phyloP scores from a whole-genome alignment of 2,888 invertebrate species.

The Tinea pellionella region DNA sequence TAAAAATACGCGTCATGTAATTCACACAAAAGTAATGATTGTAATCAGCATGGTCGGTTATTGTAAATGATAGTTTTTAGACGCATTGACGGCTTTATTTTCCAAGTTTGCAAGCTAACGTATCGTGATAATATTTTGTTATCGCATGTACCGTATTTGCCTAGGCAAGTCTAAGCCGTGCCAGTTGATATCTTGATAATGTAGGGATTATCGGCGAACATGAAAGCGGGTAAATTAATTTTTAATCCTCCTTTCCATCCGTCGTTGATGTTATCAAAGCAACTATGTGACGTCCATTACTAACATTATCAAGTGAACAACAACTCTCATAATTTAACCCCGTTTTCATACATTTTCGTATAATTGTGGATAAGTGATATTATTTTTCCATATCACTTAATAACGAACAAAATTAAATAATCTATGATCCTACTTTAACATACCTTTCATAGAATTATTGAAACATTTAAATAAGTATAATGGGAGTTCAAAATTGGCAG shows the following conservation, averaged over 20 bases:
- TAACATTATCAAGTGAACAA: neutral
- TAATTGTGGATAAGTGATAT: neutral
- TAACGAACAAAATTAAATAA: no score
- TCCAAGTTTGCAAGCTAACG: constrained; percentile 11
- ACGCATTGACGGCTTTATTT: neutral
- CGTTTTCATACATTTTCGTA: neutral
- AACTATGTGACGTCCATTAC: constrained; percentile 4
- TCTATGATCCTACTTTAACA: no score
- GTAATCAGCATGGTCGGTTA: neutral
- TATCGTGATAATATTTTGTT: constrained; percentile 47
- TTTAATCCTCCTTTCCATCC: constrained; percentile 55
- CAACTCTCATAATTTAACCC: neutral
- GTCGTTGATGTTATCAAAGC: constrained; percentile 1
- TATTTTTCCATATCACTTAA: no score
- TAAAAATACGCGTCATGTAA: no score
- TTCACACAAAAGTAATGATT: neutral
- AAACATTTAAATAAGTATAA: no score
- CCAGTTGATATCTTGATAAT: constrained; percentile 65
- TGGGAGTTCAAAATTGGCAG: no score
- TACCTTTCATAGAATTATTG: no score
- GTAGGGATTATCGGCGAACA: constrained; percentile 64
- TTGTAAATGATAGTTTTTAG: neutral
- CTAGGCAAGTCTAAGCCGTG: constrained; percentile 58
- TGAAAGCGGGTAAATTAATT: constrained; percentile 65
- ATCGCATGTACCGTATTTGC: constrained; percentile 48